Evolutionary conservation across 2,888 invertebrate species (phyloP).

Genomic region (Dysmachus trigonus): DNA sequence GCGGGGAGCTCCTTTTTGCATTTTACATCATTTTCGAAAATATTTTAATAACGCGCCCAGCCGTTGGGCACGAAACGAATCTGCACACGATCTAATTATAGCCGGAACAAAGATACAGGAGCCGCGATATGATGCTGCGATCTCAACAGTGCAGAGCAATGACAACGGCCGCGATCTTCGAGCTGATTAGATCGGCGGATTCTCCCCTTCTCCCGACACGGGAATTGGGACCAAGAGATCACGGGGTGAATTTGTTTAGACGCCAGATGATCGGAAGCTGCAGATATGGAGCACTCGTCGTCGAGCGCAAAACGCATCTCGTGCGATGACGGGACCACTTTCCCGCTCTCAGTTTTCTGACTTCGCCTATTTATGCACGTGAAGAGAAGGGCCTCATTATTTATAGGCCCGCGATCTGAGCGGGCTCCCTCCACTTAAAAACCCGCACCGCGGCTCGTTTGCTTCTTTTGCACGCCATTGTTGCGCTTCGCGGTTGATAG

Average conservation of each 20-base stretch:
- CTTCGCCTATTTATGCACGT: background rate
- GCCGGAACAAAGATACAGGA: background rate
- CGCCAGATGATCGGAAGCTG: slow-evolving; percentile 17
- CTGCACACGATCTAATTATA: slow-evolving; percentile 13
- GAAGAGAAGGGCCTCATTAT: background rate
- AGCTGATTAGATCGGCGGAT: background rate
- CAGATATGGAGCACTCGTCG: background rate
- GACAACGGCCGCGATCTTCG: slow-evolving; percentile 9
- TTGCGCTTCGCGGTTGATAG: too few species aligned
- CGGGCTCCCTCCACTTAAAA: background rate
- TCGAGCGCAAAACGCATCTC: too few species aligned
- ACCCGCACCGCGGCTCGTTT: background rate
- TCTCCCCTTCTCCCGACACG: background rate
- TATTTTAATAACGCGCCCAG: slow-evolving; percentile 9
- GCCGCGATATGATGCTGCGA: background rate
- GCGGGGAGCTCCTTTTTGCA: background rate
- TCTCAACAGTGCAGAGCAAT: background rate
- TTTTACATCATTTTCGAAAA: slow-evolving; percentile 1
- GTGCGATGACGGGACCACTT: slow-evolving; percentile 16
- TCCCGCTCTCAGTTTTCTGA: background rate
- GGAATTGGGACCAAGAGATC: background rate
- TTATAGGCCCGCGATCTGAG: slow-evolving; percentile 11
- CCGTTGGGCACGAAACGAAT: background rate
- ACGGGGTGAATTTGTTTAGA: background rate
- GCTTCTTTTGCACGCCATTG: background rate